A percentile compares a stretch with the other conserved stretches of the same genome.
Evolutionary conservation across 2,797 vertebrate genomes (phyloP).

Genomic region (Anguilla obscura): DNA sequence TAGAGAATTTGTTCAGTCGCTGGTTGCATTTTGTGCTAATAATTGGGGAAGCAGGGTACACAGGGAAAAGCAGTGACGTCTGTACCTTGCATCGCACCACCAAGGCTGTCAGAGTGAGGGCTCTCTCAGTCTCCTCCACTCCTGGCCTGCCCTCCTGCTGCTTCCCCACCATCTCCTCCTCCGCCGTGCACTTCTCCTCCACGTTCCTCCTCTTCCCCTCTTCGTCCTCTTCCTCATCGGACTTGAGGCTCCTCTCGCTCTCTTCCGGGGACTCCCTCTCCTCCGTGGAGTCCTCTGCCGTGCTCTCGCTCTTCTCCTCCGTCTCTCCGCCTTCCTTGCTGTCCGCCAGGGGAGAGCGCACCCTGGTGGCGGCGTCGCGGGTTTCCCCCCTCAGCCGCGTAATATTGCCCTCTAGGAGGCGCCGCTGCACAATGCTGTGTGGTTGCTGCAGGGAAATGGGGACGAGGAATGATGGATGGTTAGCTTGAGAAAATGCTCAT

Average conservation of each 20-base stretch:
- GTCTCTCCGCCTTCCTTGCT: conserved; percentile 64
- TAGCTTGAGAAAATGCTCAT: background rate
- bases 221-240: conserved; percentile 66
- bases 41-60: background rate
- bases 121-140: conserved; percentile 43
- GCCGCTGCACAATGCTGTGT: conserved; percentile 89
- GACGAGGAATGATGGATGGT: background rate
- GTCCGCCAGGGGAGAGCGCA: conserved; percentile 74
- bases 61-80: background rate
- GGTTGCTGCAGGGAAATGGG: conserved; percentile 76
- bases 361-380: conserved; percentile 53
- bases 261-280: conserved; percentile 76
- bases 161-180: conserved; percentile 30
- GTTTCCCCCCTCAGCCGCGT: conserved; percentile 72
- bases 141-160: conserved; percentile 47
- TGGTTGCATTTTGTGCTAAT: background rate
- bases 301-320: conserved; percentile 76
- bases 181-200: conserved; percentile 44
- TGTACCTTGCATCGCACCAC: conserved; percentile 76
- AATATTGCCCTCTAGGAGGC: conserved; percentile 86
- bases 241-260: conserved; percentile 73
- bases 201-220: conserved; percentile 55
- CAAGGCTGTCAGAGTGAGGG: conserved; percentile 60
- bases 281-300: conserved; percentile 71
- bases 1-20: background rate